Percentiles rank a stretch among this genome's conserved stretches.
phyloP scores from a whole-genome alignment of 92 coral and sea anemone genomes.

The Zoanthus solanderi region DNA sequence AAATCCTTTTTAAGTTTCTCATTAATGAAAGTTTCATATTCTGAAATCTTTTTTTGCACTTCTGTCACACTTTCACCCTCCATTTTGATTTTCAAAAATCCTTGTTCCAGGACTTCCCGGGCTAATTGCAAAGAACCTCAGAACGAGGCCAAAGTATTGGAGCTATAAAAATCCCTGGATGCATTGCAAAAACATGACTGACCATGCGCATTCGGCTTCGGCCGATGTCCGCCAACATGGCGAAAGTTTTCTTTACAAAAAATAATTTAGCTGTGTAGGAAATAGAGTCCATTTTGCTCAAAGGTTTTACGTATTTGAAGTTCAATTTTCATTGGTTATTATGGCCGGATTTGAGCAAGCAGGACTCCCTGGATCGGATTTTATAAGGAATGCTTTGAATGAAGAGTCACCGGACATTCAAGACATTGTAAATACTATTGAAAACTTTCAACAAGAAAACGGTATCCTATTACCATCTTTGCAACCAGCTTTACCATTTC shows the following conservation, averaged over 20 bases:
- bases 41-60: constrained; percentile 75
- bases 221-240: constrained; percentile 99
- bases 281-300: not conserved
- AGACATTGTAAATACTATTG: constrained; percentile 80
- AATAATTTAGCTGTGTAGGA: constrained; percentile 35
- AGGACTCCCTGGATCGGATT: constrained; percentile 94
- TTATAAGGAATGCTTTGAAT: constrained; percentile 76
- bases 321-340: constrained; percentile 35
- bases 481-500: constrained; percentile 95
- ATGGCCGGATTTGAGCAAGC: constrained; percentile 99
- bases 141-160: constrained; percentile 50
- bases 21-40: constrained; percentile 91
- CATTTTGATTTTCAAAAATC: constrained; percentile 64
- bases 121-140: not conserved
- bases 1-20: constrained; percentile 86
- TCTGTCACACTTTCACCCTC: constrained; percentile 68
- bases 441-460: constrained; percentile 96
- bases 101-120: constrained; percentile 22
- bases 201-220: constrained; percentile 99
- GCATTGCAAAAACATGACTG: constrained; percentile 67
- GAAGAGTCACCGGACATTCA: constrained; percentile 64
- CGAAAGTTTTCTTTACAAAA: constrained; percentile 61
- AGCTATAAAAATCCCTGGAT: constrained; percentile 94
- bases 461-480: constrained; percentile 93
- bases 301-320: constrained; percentile 28